Conservation (phyloP, 2,113 vertebrate species). For the Malurus alboscapulatus region DNA sequence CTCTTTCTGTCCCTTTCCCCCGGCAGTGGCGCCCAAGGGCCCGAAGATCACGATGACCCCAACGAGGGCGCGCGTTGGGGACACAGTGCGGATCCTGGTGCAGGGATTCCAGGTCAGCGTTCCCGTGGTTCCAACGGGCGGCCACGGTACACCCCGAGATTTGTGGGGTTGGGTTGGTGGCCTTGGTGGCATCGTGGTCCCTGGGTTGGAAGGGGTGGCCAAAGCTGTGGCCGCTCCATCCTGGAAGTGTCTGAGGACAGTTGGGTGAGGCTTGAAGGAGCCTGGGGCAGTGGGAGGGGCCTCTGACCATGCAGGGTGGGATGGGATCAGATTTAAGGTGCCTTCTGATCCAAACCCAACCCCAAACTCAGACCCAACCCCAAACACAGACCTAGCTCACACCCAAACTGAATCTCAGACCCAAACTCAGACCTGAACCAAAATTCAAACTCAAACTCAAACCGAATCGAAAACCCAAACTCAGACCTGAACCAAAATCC, state of each 20-base stretch:
- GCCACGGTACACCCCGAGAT: accelerated
- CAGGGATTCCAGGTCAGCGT: constrained; percentile 86
- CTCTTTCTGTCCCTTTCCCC: not conserved
- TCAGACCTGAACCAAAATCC: not conserved
- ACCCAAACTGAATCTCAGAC: not conserved
- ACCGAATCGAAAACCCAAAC: not conserved
- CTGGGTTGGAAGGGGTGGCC: accelerated
- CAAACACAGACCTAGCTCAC: not conserved
- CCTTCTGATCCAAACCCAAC: not conserved
- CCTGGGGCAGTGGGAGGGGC: not conserved
- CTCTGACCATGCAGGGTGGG: accelerated
- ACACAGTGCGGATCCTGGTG: constrained; percentile 87
- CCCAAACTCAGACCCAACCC: too few species aligned
- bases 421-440: not conserved
- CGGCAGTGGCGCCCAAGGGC: constrained; percentile 88
- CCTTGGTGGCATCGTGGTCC: accelerated
- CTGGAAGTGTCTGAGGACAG: not conserved
- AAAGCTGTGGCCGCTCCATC: accelerated
- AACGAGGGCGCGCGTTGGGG: constrained; percentile 84
- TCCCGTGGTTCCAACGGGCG: accelerated
- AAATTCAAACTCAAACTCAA: too few species aligned
- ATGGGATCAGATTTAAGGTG: not conserved
- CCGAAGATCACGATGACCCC: constrained; percentile 86
- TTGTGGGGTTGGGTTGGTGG: not conserved
- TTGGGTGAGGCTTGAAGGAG: not conserved